Conservation (phyloP, 1,140 invertebrate species). For the Drosophila ogumai region DNA sequence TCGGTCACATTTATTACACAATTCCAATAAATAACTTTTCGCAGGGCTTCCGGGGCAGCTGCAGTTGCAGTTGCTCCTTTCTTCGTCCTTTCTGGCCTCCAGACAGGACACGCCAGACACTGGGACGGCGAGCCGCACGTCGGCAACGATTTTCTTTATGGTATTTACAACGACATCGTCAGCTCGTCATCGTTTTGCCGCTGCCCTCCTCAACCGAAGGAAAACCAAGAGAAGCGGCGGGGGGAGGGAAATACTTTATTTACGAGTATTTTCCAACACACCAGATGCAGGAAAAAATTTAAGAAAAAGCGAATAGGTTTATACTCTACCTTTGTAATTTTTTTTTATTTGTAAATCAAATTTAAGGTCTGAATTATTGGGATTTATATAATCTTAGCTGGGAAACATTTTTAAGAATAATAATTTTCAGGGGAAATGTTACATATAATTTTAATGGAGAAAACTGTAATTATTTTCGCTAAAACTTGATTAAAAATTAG, state of each 20-base stretch:
- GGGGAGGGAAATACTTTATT: slow-evolving; percentile 31
- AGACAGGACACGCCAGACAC: slow-evolving; percentile 1
- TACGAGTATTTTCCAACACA: slow-evolving; percentile 37
- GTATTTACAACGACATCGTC: slow-evolving; percentile 78
- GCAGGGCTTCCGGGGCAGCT: slow-evolving; percentile 55
- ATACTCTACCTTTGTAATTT: neutral
- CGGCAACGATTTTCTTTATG: slow-evolving; percentile 77
- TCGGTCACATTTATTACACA: slow-evolving; percentile 79
- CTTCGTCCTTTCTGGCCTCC: slow-evolving; percentile 24
- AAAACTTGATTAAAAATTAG: too few relatives aligned
- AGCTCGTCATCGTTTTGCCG: slow-evolving; percentile 74
- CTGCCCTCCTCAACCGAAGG: slow-evolving; percentile 43
- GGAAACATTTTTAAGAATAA: too few relatives aligned
- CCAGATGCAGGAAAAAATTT: neutral
- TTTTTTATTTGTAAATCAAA: neutral
- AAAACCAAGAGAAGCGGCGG: slow-evolving; percentile 22
- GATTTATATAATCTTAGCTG: too few relatives aligned
- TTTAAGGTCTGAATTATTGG: neutral
- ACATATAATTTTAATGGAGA: too few relatives aligned
- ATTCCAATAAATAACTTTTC: slow-evolving; percentile 81
- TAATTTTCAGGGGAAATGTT: too few relatives aligned
- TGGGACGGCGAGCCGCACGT: slow-evolving; percentile 38
- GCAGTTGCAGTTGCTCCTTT: slow-evolving; percentile 17
- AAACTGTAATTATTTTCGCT: too few relatives aligned
- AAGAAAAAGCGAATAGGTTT: neutral